Conservation (phyloP, 2,113 vertebrate species). For the Grammomys surdaster region DNA sequence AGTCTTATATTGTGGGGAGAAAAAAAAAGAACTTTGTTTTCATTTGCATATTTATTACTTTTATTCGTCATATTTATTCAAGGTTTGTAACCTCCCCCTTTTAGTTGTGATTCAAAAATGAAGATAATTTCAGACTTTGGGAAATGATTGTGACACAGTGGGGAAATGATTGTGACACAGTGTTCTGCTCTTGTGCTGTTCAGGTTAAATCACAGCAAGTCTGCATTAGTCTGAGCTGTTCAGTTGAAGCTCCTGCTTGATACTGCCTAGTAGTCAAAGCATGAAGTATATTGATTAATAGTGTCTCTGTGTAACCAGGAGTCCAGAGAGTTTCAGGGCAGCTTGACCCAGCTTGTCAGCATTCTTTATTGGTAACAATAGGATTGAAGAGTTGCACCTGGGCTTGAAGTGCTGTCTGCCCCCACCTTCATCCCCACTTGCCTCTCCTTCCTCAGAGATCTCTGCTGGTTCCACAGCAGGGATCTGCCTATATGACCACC, state of each 20-base stretch:
- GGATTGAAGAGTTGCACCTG: slow-evolving; percentile 22
- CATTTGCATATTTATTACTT: slow-evolving; percentile 64
- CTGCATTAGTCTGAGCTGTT: slow-evolving; percentile 43
- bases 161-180: slow-evolving; percentile 7
- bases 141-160: background rate
- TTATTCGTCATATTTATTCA: slow-evolving; percentile 33
- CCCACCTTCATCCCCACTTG: background rate
- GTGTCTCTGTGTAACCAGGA: background rate
- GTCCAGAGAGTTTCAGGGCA: slow-evolving; percentile 55
- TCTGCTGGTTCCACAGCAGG: background rate
- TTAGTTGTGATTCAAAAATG: slow-evolving; percentile 16
- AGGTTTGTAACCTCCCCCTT: background rate
- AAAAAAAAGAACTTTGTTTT: slow-evolving; percentile 36
- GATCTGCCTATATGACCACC: background rate
- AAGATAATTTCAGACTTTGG: slow-evolving; percentile 25
- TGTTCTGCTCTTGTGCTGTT: background rate
- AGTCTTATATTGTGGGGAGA: slow-evolving; percentile 25
- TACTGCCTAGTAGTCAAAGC: slow-evolving; percentile 49
- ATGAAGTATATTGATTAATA: slow-evolving; percentile 13
- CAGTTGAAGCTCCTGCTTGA: slow-evolving; percentile 40
- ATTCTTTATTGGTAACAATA: slow-evolving; percentile 54
- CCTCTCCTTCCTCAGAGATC: background rate
- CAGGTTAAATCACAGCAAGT: slow-evolving; percentile 35
- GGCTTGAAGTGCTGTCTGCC: background rate
- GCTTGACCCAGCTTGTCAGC: slow-evolving; percentile 37